Percentiles rank a stretch among this genome's conserved stretches.
Evolutionary conservation across 2,113 vertebrate species (phyloP).

Genomic region (Empidonax traillii): DNA sequence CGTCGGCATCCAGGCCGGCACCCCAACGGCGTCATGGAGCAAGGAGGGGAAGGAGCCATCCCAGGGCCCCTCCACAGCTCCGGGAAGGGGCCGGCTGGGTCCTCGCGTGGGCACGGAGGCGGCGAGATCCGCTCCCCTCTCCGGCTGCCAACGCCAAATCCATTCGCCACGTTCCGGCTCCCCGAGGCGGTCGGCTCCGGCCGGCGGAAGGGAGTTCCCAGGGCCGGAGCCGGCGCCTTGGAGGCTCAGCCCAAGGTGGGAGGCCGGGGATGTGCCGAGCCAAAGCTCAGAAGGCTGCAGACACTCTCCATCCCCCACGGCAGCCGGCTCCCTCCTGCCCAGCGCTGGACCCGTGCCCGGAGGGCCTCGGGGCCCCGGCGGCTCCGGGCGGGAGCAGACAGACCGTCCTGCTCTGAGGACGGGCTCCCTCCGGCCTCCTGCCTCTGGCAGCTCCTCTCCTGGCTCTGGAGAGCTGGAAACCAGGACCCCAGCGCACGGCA

Average conservation of each 20-base stretch:
- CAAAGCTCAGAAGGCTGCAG: constrained; percentile 25
- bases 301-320: constrained; percentile 36
- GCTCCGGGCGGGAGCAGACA: neutral
- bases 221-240: constrained; percentile 34
- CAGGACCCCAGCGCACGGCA: neutral
- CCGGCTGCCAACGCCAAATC: constrained; percentile 58
- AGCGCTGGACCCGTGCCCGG: constrained; percentile 25
- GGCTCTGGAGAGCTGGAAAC: neutral
- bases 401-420: neutral
- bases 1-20: fast-evolving
- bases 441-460: neutral
- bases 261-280: constrained; percentile 36
- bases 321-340: constrained; percentile 54
- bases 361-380: constrained; percentile 42
- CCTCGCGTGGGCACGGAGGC: constrained; percentile 29
- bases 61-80: neutral
- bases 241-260: constrained; percentile 59
- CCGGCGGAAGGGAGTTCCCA: constrained; percentile 43
- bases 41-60: neutral
- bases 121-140: neutral
- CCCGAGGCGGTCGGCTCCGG: constrained; percentile 41
- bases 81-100: neutral
- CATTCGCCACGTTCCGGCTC: constrained; percentile 57
- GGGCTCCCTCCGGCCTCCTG: neutral
- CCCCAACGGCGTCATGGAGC: neutral